Conservation (phyloP, 1,140 invertebrate species). For the Heliothis subflexa region DNA sequence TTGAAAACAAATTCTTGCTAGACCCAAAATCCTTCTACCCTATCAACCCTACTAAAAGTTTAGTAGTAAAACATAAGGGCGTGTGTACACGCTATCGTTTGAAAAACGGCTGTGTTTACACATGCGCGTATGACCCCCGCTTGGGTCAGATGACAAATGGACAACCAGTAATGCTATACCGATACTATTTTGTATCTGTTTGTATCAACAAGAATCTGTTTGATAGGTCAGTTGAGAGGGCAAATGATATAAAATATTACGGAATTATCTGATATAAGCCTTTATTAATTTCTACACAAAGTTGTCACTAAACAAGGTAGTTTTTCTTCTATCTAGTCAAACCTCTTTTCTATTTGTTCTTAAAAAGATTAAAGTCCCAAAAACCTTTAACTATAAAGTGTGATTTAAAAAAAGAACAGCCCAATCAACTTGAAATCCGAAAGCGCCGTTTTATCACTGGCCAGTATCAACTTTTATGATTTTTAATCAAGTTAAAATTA, state of each 20-base stretch:
- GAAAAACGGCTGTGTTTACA: slow-evolving; percentile 48
- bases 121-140: slow-evolving; percentile 36
- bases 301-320: no score
- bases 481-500: slow-evolving; percentile 49
- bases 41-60: slow-evolving; percentile 23
- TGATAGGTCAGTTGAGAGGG: slow-evolving; percentile 1
- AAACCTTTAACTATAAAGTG: slow-evolving; percentile 1
- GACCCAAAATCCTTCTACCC: no score
- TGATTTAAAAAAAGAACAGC: background rate
- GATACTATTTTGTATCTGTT: slow-evolving; percentile 31
- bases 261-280: no score
- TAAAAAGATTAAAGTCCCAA: background rate
- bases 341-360: no score
- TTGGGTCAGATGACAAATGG: slow-evolving; percentile 50
- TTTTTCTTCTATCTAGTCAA: no score
- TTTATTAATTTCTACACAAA: no score
- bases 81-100: slow-evolving; percentile 38
- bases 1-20: no score
- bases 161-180: slow-evolving; percentile 35
- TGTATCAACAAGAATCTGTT: slow-evolving; percentile 6
- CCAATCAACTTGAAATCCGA: slow-evolving; percentile 26
- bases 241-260: background rate
- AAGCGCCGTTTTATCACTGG: slow-evolving; percentile 26
- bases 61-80: slow-evolving; percentile 39
- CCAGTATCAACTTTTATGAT: slow-evolving; percentile 44